Evolutionary conservation across 2,113 vertebrate species (phyloP).

Genomic region (Xiphorhynchus elegans): DNA sequence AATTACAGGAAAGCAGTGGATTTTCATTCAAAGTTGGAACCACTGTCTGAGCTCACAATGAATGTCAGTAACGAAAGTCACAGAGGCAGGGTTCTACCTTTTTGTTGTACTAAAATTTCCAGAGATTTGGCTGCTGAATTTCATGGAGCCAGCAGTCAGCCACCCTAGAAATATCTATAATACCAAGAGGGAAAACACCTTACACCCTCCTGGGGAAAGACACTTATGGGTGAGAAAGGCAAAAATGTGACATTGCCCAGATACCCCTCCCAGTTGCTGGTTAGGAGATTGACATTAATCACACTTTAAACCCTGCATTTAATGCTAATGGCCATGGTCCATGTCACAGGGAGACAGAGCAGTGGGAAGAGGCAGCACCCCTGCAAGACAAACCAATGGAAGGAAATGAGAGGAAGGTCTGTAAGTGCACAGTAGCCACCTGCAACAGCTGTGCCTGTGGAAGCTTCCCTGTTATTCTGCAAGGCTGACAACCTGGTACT

Average conservation of each 20-base stretch:
- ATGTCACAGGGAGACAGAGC: neutral
- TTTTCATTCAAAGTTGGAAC: neutral
- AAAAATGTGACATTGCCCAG: neutral
- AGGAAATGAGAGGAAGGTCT: neutral
- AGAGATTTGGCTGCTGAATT: neutral
- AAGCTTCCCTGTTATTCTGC: neutral
- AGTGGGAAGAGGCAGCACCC: neutral
- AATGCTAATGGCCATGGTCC: accelerated
- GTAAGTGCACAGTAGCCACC: neutral
- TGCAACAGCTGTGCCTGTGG: neutral
- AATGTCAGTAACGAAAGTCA: neutral
- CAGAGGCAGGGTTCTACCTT: neutral
- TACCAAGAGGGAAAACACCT: neutral
- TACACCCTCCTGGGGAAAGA: accelerated
- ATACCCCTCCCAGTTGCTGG: neutral
- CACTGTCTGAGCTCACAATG: neutral
- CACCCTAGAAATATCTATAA: neutral
- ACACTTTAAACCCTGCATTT: neutral
- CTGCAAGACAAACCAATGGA: neutral
- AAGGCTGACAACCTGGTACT: neutral
- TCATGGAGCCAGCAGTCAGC: neutral
- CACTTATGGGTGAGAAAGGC: neutral
- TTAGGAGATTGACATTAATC: neutral
- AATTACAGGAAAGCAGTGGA: neutral
- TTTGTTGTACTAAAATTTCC: neutral